phyloP scores from a whole-genome alignment of 2,113 vertebrate species.

The Eretmochelys imbricata region DNA sequence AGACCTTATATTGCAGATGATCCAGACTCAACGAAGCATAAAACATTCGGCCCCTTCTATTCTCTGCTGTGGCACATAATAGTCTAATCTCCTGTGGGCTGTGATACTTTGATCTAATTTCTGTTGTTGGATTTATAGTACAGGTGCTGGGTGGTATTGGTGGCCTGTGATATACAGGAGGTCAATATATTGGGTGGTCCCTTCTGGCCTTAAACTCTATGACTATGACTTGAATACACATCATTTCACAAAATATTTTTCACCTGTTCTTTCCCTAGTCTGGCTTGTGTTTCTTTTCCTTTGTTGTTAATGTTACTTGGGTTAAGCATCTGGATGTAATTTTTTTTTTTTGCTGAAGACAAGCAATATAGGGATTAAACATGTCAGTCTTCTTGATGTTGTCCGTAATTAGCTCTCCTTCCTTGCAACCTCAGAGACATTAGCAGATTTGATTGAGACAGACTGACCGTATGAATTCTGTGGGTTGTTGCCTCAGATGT shows the following conservation, averaged over 20 bases:
- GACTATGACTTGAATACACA: too few relatives aligned
- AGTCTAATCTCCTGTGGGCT: too few relatives aligned
- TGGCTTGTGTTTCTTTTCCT: neutral
- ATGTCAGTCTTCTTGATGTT: neutral
- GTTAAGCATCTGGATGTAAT: neutral
- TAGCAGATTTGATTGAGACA: neutral
- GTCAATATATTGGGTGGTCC: too few relatives aligned
- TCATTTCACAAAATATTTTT: neutral
- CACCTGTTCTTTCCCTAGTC: neutral
- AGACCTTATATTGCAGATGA: too few relatives aligned
- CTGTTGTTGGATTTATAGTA: too few relatives aligned
- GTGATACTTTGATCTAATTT: too few relatives aligned
- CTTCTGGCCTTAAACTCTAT: too few relatives aligned
- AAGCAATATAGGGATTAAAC: neutral
- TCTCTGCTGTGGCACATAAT: too few relatives aligned
- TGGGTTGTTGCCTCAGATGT: neutral
- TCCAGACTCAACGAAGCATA: too few relatives aligned
- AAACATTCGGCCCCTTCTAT: too few relatives aligned
- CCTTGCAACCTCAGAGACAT: neutral
- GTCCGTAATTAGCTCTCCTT: neutral
- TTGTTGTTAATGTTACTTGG: neutral
- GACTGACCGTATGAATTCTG: neutral
- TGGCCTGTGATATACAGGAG: too few relatives aligned
- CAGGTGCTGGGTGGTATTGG: too few relatives aligned
- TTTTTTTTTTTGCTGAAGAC: neutral